Percentiles rank a stretch among this genome's conserved stretches.
phyloP scores from a whole-genome alignment of 2,113 vertebrate species.

The Chiloscyllium plagiosum region DNA sequence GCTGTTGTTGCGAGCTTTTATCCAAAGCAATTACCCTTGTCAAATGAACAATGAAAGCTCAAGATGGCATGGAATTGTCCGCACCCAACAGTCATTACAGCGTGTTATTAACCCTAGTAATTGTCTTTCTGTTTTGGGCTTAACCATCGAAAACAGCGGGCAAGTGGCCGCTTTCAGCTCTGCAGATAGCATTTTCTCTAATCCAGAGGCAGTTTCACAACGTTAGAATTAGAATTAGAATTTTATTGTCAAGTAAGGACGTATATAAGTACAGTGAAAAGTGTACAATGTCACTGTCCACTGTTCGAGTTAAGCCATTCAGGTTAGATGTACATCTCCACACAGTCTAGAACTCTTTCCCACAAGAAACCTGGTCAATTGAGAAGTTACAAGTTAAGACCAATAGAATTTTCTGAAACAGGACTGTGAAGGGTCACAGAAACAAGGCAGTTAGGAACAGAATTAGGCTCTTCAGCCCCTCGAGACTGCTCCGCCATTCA shows the following conservation, averaged over 20 bases:
- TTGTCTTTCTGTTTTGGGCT: background rate
- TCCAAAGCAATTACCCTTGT: conserved; percentile 17
- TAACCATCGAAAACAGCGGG: background rate
- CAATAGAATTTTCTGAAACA: background rate
- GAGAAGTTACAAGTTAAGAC: background rate
- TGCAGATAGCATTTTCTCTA: background rate
- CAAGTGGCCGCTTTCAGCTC: no score
- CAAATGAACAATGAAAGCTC: background rate
- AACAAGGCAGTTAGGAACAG: background rate
- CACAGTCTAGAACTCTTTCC: background rate
- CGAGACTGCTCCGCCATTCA: no score
- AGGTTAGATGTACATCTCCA: background rate
- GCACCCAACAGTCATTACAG: background rate
- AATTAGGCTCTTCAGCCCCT: no score
- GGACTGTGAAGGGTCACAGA: background rate
- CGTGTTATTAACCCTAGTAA: background rate
- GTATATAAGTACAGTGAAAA: no score
- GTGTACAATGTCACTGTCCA: no score
- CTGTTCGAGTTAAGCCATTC: background rate
- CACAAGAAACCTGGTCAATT: background rate
- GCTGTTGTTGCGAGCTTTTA: background rate
- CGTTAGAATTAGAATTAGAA: no score
- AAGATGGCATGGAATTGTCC: background rate
- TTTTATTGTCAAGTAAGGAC: no score
- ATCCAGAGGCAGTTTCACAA: no score